Conservation (phyloP, 1,140 invertebrate genomes). For the Platorchestia sp. region DNA sequence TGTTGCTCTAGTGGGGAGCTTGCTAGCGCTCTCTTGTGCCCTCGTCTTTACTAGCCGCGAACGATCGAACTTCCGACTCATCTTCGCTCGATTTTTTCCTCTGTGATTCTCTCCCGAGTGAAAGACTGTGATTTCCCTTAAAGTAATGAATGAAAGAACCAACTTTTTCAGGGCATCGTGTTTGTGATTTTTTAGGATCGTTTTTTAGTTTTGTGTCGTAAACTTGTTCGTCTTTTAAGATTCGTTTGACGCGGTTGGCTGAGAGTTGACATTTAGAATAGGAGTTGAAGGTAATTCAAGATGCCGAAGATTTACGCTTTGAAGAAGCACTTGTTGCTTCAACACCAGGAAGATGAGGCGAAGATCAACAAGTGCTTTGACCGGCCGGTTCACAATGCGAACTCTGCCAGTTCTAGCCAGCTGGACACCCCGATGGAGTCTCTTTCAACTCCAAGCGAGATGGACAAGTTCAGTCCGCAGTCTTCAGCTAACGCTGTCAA, state of each 20-base stretch:
- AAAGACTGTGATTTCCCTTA: not conserved
- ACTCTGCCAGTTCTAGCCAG: not conserved
- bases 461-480: not conserved
- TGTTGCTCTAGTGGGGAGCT: not conserved
- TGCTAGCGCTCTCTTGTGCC: not conserved
- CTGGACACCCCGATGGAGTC: not conserved
- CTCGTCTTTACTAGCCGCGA: not conserved
- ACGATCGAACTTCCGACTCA: conserved; percentile 35
- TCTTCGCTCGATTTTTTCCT: not conserved
- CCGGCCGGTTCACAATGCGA: not conserved
- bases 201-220: not conserved
- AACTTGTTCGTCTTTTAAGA: not conserved
- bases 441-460: not conserved
- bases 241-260: not conserved
- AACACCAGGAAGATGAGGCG: conserved; percentile 30
- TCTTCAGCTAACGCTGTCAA: not conserved
- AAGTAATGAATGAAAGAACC: not conserved
- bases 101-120: not conserved
- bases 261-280: not conserved
- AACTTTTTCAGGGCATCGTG: not conserved
- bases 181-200: conserved; percentile 8
- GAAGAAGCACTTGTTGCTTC: conserved; percentile 50
- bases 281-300: not conserved
- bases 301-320: conserved; percentile 48
- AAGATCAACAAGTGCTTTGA: conserved; percentile 18